These are phyloP conservation scores for Heliangelus exortis DNA, from an alignment of 2,797 vertebrate species.

Conservation along the genomic window DNA sequence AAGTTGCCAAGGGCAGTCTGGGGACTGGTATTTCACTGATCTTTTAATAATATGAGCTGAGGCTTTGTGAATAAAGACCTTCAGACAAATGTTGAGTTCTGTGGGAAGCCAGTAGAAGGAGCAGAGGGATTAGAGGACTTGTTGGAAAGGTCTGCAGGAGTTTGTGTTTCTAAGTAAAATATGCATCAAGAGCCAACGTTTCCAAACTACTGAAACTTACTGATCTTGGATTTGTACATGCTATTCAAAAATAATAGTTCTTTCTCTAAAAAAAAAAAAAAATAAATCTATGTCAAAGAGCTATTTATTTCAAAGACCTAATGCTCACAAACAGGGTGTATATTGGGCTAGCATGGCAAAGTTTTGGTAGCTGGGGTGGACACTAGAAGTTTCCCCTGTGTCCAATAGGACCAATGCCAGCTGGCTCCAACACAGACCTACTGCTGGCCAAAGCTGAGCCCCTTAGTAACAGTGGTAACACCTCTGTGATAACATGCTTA, in stretches of 20 bases:
- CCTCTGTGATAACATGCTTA: neutral
- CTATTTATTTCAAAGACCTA: neutral
- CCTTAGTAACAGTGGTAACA: neutral
- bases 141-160: slow-evolving; percentile 32
- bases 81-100: slow-evolving; percentile 35
- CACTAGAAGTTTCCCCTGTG: neutral
- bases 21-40: slow-evolving; percentile 38
- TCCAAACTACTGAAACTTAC: slow-evolving; percentile 6
- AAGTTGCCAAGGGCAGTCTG: slow-evolving; percentile 26
- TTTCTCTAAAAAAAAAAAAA: neutral
- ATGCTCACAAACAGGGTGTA: neutral
- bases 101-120: slow-evolving; percentile 55
- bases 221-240: neutral
- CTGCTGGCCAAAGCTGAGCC: neutral
- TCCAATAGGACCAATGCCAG: neutral
- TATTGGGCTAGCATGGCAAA: neutral
- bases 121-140: slow-evolving; percentile 58
- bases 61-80: slow-evolving; percentile 53
- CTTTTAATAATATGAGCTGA: slow-evolving; percentile 44
- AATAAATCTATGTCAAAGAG: neutral
- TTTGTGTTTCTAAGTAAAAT: slow-evolving; percentile 20
- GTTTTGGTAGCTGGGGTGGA: neutral
- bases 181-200: slow-evolving; percentile 3
- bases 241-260: neutral
- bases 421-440: neutral